phyloP scores from a whole-genome alignment of 2,113 vertebrate genomes.

The Corvus cornix region DNA sequence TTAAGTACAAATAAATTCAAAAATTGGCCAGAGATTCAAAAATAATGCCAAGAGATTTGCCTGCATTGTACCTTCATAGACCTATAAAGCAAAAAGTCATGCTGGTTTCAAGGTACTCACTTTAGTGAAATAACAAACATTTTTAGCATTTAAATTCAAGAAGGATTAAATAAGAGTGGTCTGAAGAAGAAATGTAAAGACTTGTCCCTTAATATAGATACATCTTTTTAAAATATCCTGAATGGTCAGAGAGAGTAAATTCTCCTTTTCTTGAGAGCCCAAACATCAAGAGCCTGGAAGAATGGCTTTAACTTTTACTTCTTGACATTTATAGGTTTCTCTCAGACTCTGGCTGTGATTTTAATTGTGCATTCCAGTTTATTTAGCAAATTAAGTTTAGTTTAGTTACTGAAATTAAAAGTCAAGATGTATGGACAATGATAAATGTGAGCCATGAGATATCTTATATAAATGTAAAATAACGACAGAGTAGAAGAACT shows the following conservation, averaged over 20 bases:
- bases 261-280: not conserved
- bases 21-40: not conserved
- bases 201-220: not conserved
- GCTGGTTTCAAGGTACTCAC: not conserved
- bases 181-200: not conserved
- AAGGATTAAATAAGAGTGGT: not conserved
- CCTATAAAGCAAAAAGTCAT: not conserved
- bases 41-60: not conserved
- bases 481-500: not conserved
- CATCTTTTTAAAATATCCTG: not conserved
- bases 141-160: not conserved
- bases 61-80: not conserved
- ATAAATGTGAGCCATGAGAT: not conserved
- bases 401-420: not conserved
- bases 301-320: not conserved
- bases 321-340: not conserved
- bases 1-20: not conserved
- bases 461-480: not conserved
- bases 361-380: not conserved
- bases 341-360: not conserved
- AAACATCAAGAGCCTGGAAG: not conserved
- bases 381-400: not conserved
- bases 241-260: not conserved
- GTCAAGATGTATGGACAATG: not conserved
- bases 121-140: not conserved